Evolutionary conservation across 2,888 invertebrate species (phyloP), one percentile per base, ranked within the genome.

Genomic region (Acleris cristana): DNA sequence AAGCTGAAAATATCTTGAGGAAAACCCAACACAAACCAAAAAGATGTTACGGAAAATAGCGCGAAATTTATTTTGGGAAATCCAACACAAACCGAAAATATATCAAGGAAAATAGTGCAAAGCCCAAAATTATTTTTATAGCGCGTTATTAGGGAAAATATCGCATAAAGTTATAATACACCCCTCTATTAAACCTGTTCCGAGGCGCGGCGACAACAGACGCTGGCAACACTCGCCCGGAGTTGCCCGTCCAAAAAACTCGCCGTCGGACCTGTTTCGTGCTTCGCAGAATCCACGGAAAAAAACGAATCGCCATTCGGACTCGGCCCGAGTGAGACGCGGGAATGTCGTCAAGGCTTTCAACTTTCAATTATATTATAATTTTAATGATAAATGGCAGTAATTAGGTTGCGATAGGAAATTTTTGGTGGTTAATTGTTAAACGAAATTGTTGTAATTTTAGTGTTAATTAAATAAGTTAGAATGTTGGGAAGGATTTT

Each of bases 311-410:
- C 85, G 86, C 87, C 84, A 84, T 86, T 85, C 87, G 83, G 82
- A 77, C 76, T 76, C 71, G 80, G 79, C 75, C 75, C 77, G 74
- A 77, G 79, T 76, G 76, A 76, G 79, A 77, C 76, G 74, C 76
- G 74, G 75, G 83, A 87, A 88, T 88, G 89, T 87, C 86, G 87
- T 89, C 90, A 91, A 90, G 90, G 91, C 78, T 86, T 81, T 81
- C 90, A 80, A 87, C 84, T 89, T 85, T 82, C 64, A 63, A 67
- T 64, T 70, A 64, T 56, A 60, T 40, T 65, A 57, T 56, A 60
- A 65, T 61, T 65, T 69, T 62, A 62, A 66, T 53, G 30, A 34
- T 48, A 48, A 48, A 48, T 48, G 16, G 48, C 18, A 18, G 48
- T 48, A 48, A 48, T 48, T 48, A 48, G 48, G 7, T 7, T 48